Conservation (phyloP, 2,113 vertebrate species). For the Apaloderma vittatum region DNA sequence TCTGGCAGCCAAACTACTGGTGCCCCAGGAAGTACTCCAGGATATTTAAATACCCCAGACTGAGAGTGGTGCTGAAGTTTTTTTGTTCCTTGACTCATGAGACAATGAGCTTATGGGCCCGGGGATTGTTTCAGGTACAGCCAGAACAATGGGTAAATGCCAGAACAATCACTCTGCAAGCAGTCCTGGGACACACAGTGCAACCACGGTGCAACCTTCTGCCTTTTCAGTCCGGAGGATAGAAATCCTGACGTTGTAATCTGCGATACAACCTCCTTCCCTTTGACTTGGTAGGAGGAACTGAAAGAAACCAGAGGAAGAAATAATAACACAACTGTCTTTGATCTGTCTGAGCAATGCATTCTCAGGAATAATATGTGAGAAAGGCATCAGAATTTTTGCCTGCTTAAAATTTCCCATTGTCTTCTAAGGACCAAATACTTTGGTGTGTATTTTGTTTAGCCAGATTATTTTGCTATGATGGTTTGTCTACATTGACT, state of each 20-base stretch:
- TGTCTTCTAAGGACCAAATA: constrained; percentile 55
- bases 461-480: constrained; percentile 62
- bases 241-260: neutral
- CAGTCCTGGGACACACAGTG: neutral
- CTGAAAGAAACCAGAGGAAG: neutral
- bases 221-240: neutral
- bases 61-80: neutral
- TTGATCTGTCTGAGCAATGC: neutral
- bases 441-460: constrained; percentile 60
- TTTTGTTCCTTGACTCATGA: neutral
- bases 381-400: constrained; percentile 7
- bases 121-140: neutral
- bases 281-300: neutral
- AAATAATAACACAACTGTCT: neutral
- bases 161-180: neutral
- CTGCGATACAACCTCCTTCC: neutral
- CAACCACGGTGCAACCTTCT: neutral
- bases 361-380: neutral
- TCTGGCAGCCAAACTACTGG: neutral
- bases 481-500: constrained; percentile 56
- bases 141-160: no score
- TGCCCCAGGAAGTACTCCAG: neutral
- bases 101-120: neutral
- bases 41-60: neutral
- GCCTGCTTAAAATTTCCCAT: constrained; percentile 31